Evolutionary conservation across 1,140 invertebrate species (phyloP), one percentile per base, ranked within the genome.

Genomic region (Orussus abietinus): DNA sequence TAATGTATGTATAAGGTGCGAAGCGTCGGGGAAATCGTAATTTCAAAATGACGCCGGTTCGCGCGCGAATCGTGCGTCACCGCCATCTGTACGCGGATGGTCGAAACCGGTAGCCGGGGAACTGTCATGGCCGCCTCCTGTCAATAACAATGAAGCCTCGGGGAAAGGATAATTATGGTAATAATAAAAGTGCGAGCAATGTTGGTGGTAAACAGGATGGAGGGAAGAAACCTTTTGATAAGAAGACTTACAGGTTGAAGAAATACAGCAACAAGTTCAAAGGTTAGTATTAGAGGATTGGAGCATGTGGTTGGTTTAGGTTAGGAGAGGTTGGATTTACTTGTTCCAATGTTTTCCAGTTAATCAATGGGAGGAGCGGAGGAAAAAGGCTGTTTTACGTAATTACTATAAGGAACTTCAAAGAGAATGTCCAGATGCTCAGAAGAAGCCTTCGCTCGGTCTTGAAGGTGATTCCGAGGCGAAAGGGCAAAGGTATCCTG

Each of bases 211-310:
- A 25, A n/a, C 22, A 37, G 2, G 17, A 50, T 9, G 37, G 31
- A 13, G 9, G 36, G 9, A 73, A 66, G 45, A 79, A 75, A 59
- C 66, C 71, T 3, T 83, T 83, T 59, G 75, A 83, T 47, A 84
- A 83, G 57, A 82, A 80, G 37, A 66, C 74, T 10, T 83, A 81
- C 42, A 70, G 81, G 15, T 42, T 80, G 18, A 74, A 81, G 42
- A 82, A 82, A 50, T 84, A 83, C 45, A 83, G 80, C 49, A 80
- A 82, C 22, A 82, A 83, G 51, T 80, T 78, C 38, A 83, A 81
- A 69, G 54, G 72, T 74, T 59, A 44, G 45, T 21, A 5, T 18
- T n/a, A 32, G n/a, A 19, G 28, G 15, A n/a, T n/a, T n/a, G n/a
- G n/a, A 14, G 0, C 13, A 36, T 39, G 12, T 28, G 31, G 19